Evolutionary conservation across 35 echinoderm and acorn worm species (phyloP).

Genomic region (Holothuria glaberrima): DNA sequence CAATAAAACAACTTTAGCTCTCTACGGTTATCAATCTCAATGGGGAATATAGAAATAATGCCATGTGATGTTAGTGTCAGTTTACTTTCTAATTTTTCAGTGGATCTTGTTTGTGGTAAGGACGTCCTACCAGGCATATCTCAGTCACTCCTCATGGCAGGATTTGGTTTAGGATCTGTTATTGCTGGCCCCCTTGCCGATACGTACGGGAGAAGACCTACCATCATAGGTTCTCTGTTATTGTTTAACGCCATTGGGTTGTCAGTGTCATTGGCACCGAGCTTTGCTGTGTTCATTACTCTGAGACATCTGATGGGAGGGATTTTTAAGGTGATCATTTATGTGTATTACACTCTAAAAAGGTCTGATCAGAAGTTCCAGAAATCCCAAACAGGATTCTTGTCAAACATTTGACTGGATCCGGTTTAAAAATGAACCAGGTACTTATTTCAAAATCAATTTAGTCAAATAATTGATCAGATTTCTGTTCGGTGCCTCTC

Average conservation of each 20-base stretch:
- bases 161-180: conserved; percentile 21
- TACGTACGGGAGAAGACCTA: conserved; percentile 25
- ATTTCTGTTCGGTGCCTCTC: too few relatives aligned
- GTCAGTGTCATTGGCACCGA: neutral
- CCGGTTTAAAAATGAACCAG: too few relatives aligned
- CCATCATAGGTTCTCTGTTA: neutral
- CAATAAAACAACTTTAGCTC: too few relatives aligned
- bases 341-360: too few relatives aligned
- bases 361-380: too few relatives aligned
- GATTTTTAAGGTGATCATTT: conserved; percentile 18
- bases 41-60: too few relatives aligned
- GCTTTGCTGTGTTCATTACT: neutral
- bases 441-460: too few relatives aligned
- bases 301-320: conserved; percentile 5
- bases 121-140: conserved; percentile 15
- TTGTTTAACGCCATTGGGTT: neutral
- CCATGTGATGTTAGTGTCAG: too few relatives aligned
- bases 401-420: too few relatives aligned
- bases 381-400: too few relatives aligned
- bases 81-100: neutral
- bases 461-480: too few relatives aligned
- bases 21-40: too few relatives aligned
- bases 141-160: neutral
- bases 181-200: conserved; percentile 16
- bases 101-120: conserved; percentile 10